Conservation (phyloP, 2,888 invertebrate species). For the Esperia sulphurella region DNA sequence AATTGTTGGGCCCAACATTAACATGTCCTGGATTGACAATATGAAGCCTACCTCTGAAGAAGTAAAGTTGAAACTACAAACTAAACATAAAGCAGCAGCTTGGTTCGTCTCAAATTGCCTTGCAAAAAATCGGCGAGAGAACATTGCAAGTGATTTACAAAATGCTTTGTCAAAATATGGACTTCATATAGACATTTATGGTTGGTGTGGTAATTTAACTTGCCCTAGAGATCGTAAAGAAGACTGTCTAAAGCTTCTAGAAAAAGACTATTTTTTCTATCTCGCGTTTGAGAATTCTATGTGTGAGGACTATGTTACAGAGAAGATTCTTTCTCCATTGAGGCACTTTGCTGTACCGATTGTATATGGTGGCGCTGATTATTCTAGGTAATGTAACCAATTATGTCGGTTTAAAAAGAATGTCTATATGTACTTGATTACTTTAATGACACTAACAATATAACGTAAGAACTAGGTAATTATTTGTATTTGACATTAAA, state of each 20-base stretch:
- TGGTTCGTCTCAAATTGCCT: conserved; percentile 61
- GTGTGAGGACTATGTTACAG: conserved; percentile 59
- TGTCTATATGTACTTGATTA: no score
- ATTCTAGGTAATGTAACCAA: conserved; percentile 61
- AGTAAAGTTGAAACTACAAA: conserved; percentile 31
- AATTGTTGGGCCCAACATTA: conserved; percentile 50
- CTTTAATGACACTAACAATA: no score
- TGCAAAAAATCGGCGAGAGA: conserved; percentile 29
- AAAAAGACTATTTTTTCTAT: conserved; percentile 59
- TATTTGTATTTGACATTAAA: no score
- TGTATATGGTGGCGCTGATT: conserved; percentile 84
- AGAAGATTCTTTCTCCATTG: conserved; percentile 55
- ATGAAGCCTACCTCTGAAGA: conserved; percentile 33
- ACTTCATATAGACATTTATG: conserved; percentile 49
- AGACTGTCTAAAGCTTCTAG: conserved; percentile 44
- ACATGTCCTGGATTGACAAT: conserved; percentile 45
- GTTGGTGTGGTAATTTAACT: conserved; percentile 45
- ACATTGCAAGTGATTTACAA: conserved; percentile 26
- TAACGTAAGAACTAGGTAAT: no score
- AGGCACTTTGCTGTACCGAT: conserved; percentile 82
- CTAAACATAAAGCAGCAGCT: conserved; percentile 52
- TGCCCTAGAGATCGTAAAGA: conserved; percentile 45
- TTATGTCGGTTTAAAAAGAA: no score
- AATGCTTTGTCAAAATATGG: conserved; percentile 34
- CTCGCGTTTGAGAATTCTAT: conserved; percentile 58